Conservation (phyloP, 1,140 invertebrate species). For the Camponotus pennsylvanicus region DNA sequence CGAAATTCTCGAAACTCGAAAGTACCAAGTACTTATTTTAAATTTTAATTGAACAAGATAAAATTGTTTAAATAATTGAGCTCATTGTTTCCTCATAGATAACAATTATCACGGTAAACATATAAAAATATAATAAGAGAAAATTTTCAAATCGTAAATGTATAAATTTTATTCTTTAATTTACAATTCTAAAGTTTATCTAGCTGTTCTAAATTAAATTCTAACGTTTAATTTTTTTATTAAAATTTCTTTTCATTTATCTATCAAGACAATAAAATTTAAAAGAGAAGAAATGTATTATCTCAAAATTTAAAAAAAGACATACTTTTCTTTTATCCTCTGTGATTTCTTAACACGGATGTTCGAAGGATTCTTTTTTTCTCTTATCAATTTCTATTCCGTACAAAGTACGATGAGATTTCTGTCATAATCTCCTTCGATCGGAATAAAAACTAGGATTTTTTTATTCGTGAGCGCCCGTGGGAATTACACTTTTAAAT, state of each 20-base stretch:
- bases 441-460: constrained; percentile 35
- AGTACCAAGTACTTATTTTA: neutral
- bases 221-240: neutral
- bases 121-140: constrained; percentile 1
- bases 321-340: neutral
- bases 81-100: neutral
- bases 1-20: neutral
- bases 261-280: neutral
- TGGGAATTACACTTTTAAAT: constrained; percentile 41
- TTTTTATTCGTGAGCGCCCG: constrained; percentile 28
- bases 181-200: neutral
- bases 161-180: constrained; percentile 14
- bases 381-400: neutral
- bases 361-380: neutral
- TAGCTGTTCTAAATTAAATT: too few relatives aligned
- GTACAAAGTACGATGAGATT: constrained; percentile 7
- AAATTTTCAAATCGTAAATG: neutral
- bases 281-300: constrained; percentile 21
- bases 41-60: constrained; percentile 5
- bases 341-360: neutral
- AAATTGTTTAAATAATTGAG: neutral
- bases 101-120: neutral
- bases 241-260: neutral
- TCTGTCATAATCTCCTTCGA: constrained; percentile 12
- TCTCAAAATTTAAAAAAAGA: constrained; percentile 19